Evolutionary conservation across 2,888 invertebrate genomes (phyloP), one percentile per base, ranked within the genome.

Genomic region (Oligia fasciuncula): DNA sequence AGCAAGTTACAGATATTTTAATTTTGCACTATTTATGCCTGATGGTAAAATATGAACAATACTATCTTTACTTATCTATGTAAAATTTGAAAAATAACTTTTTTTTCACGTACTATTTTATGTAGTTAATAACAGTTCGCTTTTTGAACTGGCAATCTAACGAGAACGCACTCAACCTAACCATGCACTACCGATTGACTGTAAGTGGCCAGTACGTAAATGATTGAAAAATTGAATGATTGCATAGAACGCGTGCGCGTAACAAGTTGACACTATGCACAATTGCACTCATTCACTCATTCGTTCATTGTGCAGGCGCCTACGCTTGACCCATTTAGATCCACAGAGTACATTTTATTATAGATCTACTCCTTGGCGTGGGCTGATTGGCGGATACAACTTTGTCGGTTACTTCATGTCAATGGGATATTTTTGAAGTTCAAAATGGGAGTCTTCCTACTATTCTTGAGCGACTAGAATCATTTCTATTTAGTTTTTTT

Each of bases 211-310:
- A 84, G 65, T 72, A 70, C 65, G 54, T 60, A 71, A 29, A 66
- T 67, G 74, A 80, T 77, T 84, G 73, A 84, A 85, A 76, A 85
- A 85, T 82, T 72, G 76, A 85, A 85, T 82, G 83, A 77, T 85
- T 77, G 74, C 78, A 62, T 57, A 35, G 62, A 72, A 51, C 66
- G 70, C 73, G 74, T 74, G 76, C 78, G 49, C 68, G 14, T 74
- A 85, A 79, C 79, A 65, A 77, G 73, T 79, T 83, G 83, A 67
- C 83, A 83, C 77, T 85, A 79, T 79, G 83, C 83, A 83, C 85
- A 82, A 79, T 85, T 85, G 85, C 74, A 77, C 71, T 85, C 65
- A 65, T 65, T 73, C 76, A 29, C 5, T 73, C 68, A 51, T 51
- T 51, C 51, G 77, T 13, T 78, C 51, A 82, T 77, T 85, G 77